Evolutionary conservation across 1,140 invertebrate genomes (phyloP).

Genomic region (Polypedilum pembai): DNA sequence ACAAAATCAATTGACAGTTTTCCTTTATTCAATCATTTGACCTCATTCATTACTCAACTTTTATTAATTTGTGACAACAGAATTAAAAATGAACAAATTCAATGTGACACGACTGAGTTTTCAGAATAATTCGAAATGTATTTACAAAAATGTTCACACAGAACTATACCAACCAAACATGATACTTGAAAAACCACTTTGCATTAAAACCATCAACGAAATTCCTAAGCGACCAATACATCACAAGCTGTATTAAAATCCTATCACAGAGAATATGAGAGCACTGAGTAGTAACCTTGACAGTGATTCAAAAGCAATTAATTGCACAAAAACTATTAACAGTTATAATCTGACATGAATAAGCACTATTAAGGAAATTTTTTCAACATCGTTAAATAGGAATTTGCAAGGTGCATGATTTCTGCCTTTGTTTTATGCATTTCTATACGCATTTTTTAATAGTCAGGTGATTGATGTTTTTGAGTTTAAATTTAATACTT

Average conservation of each 20-base stretch:
- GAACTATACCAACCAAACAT: not conserved
- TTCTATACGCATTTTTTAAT: not conserved
- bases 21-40: not conserved
- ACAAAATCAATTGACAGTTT: not conserved
- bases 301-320: slow-evolving; percentile 13
- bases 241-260: not conserved
- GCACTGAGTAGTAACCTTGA: not conserved
- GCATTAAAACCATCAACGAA: no score
- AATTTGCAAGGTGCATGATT: slow-evolving; percentile 7
- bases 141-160: not conserved
- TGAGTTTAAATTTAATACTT: no score
- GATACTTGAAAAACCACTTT: not conserved
- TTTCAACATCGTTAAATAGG: not conserved
- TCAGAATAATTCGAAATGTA: not conserved
- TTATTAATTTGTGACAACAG: not conserved
- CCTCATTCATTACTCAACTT: not conserved
- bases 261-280: not conserved
- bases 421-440: not conserved
- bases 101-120: not conserved
- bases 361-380: not conserved
- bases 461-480: no score
- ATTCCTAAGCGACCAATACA: no score
- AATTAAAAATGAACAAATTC: not conserved
- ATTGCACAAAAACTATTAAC: not conserved
- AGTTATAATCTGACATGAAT: not conserved